Evolutionary conservation across 2,888 invertebrate species (phyloP).

Genomic region (Fragum sueziense): DNA sequence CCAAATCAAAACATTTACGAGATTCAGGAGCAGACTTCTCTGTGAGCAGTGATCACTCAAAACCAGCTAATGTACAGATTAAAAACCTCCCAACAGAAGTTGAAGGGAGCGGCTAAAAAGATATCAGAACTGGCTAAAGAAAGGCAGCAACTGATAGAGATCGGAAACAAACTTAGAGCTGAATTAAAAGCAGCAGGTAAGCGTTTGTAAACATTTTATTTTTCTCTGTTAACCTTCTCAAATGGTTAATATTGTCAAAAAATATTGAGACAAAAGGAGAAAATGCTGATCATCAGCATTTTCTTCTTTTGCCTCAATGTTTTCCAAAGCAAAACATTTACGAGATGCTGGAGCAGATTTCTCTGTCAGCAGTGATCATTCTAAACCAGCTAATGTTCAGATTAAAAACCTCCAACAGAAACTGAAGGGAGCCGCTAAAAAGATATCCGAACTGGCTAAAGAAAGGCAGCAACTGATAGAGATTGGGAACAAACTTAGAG

Average conservation of each 20-base stretch:
- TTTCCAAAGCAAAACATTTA: conserved; percentile 73
- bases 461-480: conserved; percentile 81
- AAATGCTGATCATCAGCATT: too few relatives aligned
- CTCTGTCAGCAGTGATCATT: conserved; percentile 27
- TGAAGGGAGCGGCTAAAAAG: conserved; percentile 76
- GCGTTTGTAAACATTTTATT: too few relatives aligned
- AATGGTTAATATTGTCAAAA: too few relatives aligned
- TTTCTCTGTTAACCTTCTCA: too few relatives aligned
- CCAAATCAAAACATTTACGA: conserved; percentile 54
- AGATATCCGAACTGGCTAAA: conserved; percentile 77
- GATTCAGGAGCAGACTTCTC: conserved; percentile 43
- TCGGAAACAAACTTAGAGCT: conserved; percentile 79
- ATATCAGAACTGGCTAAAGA: conserved; percentile 79
- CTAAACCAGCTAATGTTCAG: conserved; percentile 48
- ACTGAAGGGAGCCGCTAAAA: conserved; percentile 76
- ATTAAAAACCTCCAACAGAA: conserved; percentile 70
- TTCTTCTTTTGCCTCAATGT: too few relatives aligned
- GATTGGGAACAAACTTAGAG: conserved; percentile 79
- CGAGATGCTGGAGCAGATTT: conserved; percentile 41
- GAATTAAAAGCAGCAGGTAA: conserved; percentile 74
- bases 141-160: conserved; percentile 80
- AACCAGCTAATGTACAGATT: conserved; percentile 49
- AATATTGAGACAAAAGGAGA: too few relatives aligned
- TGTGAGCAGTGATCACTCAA: conserved; percentile 25
- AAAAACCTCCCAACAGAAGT: conserved; percentile 71